Evolutionary conservation across 2,113 vertebrate genomes (phyloP).

Genomic region (Aspidoscelis tigris): DNA sequence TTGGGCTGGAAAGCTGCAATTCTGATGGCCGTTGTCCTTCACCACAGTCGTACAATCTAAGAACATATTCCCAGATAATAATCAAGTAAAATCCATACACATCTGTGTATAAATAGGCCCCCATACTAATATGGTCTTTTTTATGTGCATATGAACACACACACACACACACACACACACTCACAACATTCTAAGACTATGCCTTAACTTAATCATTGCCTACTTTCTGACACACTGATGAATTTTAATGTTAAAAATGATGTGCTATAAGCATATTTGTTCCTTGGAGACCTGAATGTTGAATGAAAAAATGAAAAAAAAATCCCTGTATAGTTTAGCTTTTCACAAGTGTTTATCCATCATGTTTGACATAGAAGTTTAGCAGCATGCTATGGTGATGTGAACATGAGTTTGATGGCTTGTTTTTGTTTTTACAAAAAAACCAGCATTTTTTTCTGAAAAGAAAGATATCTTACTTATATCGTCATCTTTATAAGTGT

Average conservation of each 20-base stretch:
- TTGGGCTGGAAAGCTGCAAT: too few species aligned
- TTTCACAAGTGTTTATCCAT: conserved; percentile 63
- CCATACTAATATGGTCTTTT: neutral
- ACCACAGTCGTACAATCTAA: neutral
- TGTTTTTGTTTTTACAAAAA: conserved; percentile 64
- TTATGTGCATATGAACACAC: too few species aligned
- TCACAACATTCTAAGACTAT: conserved; percentile 38
- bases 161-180: too few species aligned
- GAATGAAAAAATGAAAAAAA: conserved; percentile 64
- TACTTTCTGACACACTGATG: conserved; percentile 66
- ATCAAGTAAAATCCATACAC: neutral
- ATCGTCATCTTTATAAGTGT: conserved; percentile 48
- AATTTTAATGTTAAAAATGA: conserved; percentile 71
- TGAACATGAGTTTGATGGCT: conserved; percentile 64
- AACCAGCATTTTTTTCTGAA: conserved; percentile 63
- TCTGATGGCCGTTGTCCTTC: too few species aligned
- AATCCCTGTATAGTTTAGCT: conserved; percentile 67
- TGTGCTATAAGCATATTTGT: conserved; percentile 62
- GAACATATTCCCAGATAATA: neutral
- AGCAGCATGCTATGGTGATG: conserved; percentile 43
- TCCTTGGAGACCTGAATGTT: conserved; percentile 59
- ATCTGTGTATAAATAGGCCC: neutral
- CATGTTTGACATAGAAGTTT: conserved; percentile 61
- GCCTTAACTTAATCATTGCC: conserved; percentile 67
- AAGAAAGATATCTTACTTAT: conserved; percentile 57